Percentiles rank a stretch among this genome's conserved stretches.
phyloP scores from a whole-genome alignment of 2,797 vertebrate genomes.

The Zenarchopterus dispar region DNA sequence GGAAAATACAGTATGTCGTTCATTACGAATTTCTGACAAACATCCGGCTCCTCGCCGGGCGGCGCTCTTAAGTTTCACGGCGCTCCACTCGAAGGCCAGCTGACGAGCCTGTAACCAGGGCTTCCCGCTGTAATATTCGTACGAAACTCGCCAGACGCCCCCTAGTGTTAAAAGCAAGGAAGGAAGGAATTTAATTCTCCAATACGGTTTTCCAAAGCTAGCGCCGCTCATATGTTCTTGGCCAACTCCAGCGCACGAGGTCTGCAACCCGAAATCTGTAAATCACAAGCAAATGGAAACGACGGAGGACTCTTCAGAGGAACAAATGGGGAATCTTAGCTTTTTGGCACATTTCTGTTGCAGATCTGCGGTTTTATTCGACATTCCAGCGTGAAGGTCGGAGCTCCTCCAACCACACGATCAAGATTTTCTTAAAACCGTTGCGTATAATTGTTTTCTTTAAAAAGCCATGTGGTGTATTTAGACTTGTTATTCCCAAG shows the following conservation, averaged over 20 bases:
- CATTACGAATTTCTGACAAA: conserved; percentile 62
- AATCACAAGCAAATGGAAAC: no score
- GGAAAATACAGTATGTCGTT: no score
- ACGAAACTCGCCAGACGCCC: no score
- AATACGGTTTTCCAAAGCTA: no score
- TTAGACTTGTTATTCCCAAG: not conserved
- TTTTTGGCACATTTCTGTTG: conserved; percentile 57
- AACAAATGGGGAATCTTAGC: conserved; percentile 50
- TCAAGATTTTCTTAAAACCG: not conserved
- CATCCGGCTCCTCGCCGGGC: conserved; percentile 60
- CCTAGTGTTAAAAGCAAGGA: no score
- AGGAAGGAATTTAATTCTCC: no score
- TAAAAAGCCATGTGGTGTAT: not conserved
- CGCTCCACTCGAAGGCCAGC: conserved; percentile 60
- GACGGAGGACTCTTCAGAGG: conserved; percentile 5
- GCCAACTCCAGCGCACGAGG: no score
- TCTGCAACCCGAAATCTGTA: no score
- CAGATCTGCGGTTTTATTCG: conserved; percentile 22
- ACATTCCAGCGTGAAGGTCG: conserved; percentile 39
- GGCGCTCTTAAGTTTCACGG: conserved; percentile 58
- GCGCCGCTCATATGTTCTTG: no score
- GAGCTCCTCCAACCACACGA: not conserved
- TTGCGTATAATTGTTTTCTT: not conserved
- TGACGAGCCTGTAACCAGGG: no score
- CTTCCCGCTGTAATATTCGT: no score